Base-by-base conservation (phyloP, 2,888 invertebrate genomes). In the Plebejus melissa region DNA sequence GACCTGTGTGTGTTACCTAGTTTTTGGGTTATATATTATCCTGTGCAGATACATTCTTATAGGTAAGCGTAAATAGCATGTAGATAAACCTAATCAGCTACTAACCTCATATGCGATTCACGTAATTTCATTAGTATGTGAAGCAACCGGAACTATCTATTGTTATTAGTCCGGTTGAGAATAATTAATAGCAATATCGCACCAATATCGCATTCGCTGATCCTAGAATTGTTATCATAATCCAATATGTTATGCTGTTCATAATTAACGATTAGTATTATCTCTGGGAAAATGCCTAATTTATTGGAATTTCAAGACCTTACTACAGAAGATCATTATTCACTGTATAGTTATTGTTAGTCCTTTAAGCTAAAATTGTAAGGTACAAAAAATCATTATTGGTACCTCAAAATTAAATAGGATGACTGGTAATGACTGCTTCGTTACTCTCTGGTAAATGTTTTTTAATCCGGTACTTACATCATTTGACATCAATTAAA, bases 41-140 rank as follows among this genome's bases (percentile, higher is more conserved):
- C 38, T 38, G 38, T 38, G 38, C 38, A 38, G 6, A 38, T 38
- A 38, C 11, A 46, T 46, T 0, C 57, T n/a, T 57, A 16, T 57
- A 57, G 50, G 13, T 4, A 54, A 54, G 16, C 13, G 54, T 54
- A 54, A 16, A 54, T 11, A 54, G 4, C 54, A 54, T 16, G 54
- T 16, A 54, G 16, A 54, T 54, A 46, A 46, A 46, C 54, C 54
- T 16, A 54, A 54, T 54, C 54, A 16, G 4, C 54, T 4, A 16
- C 54, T 54, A 54, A 54, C 9, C 60, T 60, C 9, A 60, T 60
- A 60, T 28, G 65, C 65, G 32, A 36, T 36, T 32, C 13, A 36
- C 65, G 65, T 65, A 65, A 72, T 54, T 72, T 72, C 50, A 72
- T 72, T 54, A 72, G 32, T 46, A 32, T 28, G 72, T 50, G 50